Evolutionary conservation across 2,888 invertebrate genomes (phyloP).

Genomic region (Mantis religiosa): DNA sequence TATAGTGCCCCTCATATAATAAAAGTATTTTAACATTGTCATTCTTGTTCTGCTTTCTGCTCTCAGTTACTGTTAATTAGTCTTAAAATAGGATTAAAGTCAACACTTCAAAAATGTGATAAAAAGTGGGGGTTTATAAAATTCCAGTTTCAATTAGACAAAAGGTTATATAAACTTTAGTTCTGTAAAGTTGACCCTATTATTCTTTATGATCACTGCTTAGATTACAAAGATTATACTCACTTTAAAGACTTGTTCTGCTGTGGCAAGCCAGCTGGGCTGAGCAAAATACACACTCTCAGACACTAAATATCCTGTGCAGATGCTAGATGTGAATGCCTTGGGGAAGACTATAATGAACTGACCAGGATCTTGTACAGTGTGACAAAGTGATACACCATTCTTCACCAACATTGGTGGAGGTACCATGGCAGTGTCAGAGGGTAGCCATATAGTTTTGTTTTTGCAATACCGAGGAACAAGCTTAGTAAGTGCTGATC

Average conservation of each 20-base stretch:
- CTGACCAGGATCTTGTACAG: conserved; percentile 82
- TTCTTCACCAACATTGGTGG: conserved; percentile 70
- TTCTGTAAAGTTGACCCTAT: too few relatives aligned
- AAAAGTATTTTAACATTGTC: too few relatives aligned
- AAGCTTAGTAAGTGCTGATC: conserved; percentile 67
- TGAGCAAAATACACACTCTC: conserved; percentile 92
- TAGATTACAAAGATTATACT: conserved; percentile 26
- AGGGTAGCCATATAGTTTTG: conserved; percentile 82
- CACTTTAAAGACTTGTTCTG: conserved; percentile 70
- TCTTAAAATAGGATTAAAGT: too few relatives aligned
- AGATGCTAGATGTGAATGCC: conserved; percentile 82
- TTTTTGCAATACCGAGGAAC: conserved; percentile 79
- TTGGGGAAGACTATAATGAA: conserved; percentile 86
- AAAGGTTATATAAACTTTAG: too few relatives aligned
- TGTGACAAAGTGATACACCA: conserved; percentile 72
- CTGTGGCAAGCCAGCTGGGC: conserved; percentile 69
- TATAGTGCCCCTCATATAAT: too few relatives aligned
- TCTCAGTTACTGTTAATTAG: too few relatives aligned
- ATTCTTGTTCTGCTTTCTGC: too few relatives aligned
- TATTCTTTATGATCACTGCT: too few relatives aligned
- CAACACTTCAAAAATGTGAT: too few relatives aligned
- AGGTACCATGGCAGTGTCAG: conserved; percentile 91
- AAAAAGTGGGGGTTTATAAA: too few relatives aligned
- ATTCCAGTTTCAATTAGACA: too few relatives aligned
- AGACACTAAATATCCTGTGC: conserved; percentile 82